Evolutionary conservation across 1,140 invertebrate genomes (phyloP), one percentile per base, ranked within the genome.

Genomic region (Nebria ingens): DNA sequence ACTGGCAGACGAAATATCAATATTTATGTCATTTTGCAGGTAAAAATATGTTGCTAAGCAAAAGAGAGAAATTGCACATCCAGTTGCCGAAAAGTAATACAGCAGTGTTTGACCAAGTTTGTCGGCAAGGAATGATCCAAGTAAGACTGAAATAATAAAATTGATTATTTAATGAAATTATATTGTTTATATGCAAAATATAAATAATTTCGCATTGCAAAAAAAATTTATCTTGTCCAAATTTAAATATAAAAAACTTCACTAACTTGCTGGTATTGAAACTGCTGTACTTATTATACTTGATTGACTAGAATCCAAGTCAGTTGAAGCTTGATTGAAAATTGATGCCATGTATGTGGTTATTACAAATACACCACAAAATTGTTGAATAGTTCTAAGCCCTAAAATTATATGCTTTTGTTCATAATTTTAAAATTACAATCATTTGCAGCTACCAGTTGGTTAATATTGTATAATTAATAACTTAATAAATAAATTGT

Each of bases 261-360:
- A 45, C 40, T 45, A 12, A 45, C 40, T 17, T 6, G 40, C 6
- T 12, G 40, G 40, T 12, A 45, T 45, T 11, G 40, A 12, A 45
- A 66, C 21, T 12, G 53, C 56, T 57, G 66, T 67, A 6, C 56
- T 56, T 2, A 62, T 56, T 20, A 71, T 50, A 62, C 66, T 66
- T 12, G 67, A 25, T 6, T 59, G 20, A 34, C 60, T 65, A 12
- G 59, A 51, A 19, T 64, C 57, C 6, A 68, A 57, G n/a, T 57
- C 54, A 12, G 59, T 62, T 2, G 66, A 63, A 11, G 65, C 65
- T 19, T 52, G 51, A 0, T 56, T 51, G 11, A 68, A 53, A 6
- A 71, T 63, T 15, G 64, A 60, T 53, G 62, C 52, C 13, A 67
- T 64, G 23, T 69, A 71, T 49, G 66, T 69, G 4, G 52, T 56